Conservation (phyloP, 2,113 vertebrate genomes). For the Hippocampus guttulatus region DNA sequence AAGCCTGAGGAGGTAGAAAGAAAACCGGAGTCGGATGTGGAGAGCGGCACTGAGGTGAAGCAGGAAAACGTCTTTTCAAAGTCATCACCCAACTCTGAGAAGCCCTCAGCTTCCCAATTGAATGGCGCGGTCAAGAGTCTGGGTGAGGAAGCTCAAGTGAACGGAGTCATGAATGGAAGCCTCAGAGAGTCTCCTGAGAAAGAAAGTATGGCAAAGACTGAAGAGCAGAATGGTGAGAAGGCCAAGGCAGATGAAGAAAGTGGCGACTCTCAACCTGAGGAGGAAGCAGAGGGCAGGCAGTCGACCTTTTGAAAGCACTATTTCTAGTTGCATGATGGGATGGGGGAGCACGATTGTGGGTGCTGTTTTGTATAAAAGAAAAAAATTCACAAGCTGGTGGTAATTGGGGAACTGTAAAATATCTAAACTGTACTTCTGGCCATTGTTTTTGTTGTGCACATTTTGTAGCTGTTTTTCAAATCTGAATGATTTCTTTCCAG, state of each 20-base stretch:
- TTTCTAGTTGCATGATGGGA: slow-evolving; percentile 13
- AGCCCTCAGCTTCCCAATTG: not conserved
- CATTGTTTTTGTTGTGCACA: not conserved
- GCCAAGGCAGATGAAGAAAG: slow-evolving; percentile 4
- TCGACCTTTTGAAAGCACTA: slow-evolving; percentile 25
- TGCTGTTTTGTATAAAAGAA: not conserved
- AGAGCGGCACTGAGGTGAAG: slow-evolving; percentile 1
- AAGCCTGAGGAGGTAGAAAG: slow-evolving; percentile 21
- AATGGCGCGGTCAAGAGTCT: not conserved
- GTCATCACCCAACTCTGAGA: slow-evolving; percentile 1
- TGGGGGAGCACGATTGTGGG: slow-evolving; percentile 1
- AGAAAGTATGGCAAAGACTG: slow-evolving; percentile 14
- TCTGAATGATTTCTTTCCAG: not conserved
- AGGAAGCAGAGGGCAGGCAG: slow-evolving; percentile 55
- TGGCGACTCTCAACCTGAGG: slow-evolving; percentile 6
- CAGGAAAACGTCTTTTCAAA: not conserved
- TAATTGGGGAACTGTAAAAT: not conserved
- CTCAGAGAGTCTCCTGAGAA: slow-evolving; percentile 4
- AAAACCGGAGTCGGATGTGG: slow-evolving; percentile 1
- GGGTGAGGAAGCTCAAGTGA: not conserved
- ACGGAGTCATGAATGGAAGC: slow-evolving; percentile 3
- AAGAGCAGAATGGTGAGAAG: slow-evolving; percentile 35
- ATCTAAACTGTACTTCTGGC: accelerated
- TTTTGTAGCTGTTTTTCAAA: not conserved
- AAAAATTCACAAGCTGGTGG: slow-evolving; percentile 8